Evolutionary conservation across 2,113 vertebrate genomes (phyloP).

Genomic region (Phrynosoma blainvillii): DNA sequence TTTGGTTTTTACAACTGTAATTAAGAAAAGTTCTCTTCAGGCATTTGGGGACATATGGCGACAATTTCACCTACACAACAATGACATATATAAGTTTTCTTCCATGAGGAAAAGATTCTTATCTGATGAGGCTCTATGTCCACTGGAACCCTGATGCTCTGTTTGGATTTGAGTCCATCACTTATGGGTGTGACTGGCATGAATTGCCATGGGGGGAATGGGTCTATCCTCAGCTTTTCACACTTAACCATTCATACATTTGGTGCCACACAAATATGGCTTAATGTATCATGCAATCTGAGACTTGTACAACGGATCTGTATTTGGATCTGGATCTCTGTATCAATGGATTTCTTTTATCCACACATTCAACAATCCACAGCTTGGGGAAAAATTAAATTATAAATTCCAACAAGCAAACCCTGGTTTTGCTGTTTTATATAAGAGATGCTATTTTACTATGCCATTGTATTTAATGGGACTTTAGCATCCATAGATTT

Average conservation of each 20-base stretch:
- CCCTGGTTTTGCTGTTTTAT: no score
- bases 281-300: not conserved
- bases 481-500: no score
- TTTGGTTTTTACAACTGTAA: not conserved
- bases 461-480: no score
- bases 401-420: no score
- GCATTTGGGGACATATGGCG: not conserved
- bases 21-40: not conserved
- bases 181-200: no score
- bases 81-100: no score
- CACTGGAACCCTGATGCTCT: not conserved
- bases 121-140: not conserved
- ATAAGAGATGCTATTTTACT: no score
- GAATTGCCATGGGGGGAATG: not conserved
- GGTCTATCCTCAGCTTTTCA: not conserved
- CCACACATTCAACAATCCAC: no score
- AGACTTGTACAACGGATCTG: not conserved
- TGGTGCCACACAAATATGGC: not conserved
- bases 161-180: no score
- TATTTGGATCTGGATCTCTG: no score
- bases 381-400: no score
- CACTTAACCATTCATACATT: not conserved
- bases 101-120: not conserved
- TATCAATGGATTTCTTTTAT: no score
- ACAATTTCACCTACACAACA: not conserved